Conservation (phyloP, 2,888 invertebrate genomes). For the Pollenia labialis region DNA sequence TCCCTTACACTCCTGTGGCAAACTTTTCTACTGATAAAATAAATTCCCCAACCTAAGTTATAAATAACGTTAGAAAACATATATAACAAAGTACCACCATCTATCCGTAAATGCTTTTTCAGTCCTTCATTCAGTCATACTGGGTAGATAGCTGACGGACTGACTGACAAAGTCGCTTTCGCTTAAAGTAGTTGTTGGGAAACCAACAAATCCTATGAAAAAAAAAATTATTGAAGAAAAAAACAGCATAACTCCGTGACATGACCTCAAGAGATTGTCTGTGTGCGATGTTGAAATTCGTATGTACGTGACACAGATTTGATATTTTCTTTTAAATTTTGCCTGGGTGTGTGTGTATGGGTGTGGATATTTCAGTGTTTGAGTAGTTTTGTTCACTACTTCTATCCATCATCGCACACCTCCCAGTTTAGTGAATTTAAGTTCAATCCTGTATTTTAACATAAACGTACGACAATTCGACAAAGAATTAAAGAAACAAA, state of each 20-base stretch:
- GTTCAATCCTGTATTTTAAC: neutral
- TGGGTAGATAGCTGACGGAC: neutral
- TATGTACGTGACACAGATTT: conserved; percentile 66
- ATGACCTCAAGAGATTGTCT: conserved; percentile 68
- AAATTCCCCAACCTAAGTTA: conserved; percentile 26
- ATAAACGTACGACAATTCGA: neutral
- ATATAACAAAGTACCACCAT: conserved; percentile 22
- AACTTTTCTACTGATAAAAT: neutral
- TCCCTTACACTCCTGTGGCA: neutral
- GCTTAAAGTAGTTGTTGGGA: conserved; percentile 5
- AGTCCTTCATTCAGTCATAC: conserved; percentile 16
- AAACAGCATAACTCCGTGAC: conserved; percentile 49
- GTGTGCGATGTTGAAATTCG: conserved; percentile 53
- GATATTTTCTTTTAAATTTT: conserved; percentile 16
- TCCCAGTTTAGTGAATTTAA: neutral
- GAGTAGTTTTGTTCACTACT: neutral
- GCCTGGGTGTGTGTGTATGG: neutral
- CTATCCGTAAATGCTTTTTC: neutral
- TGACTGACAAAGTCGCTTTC: conserved; percentile 37
- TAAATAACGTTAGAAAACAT: conserved; percentile 41
- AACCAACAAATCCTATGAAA: neutral
- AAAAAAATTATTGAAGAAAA: neutral
- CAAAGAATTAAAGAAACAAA: neutral
- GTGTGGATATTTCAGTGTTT: neutral
- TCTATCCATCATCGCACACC: neutral